phyloP scores from a whole-genome alignment of 2,797 vertebrate species.

The Tinamus major region DNA sequence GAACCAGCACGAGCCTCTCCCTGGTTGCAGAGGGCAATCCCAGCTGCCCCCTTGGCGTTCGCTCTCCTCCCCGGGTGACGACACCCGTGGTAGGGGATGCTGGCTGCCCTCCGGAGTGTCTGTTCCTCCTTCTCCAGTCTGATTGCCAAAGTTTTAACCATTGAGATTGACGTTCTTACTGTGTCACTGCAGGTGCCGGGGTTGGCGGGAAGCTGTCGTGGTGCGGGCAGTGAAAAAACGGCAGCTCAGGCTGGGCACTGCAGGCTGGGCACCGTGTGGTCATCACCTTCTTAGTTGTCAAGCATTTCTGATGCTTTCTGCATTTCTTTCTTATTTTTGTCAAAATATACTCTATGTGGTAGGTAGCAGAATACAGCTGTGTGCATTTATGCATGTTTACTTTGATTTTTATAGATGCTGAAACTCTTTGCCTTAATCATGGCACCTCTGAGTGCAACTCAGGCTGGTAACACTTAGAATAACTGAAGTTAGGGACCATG shows the following conservation, averaged over 20 bases:
- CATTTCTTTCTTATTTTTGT: slow-evolving; percentile 24
- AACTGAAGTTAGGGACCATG: not conserved
- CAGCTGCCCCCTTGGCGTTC: not conserved
- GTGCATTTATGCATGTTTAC: not conserved
- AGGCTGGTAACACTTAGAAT: not conserved
- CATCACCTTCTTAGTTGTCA: not conserved
- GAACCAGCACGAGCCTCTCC: not conserved
- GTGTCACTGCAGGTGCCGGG: not conserved
- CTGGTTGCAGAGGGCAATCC: not conserved
- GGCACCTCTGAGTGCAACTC: not conserved
- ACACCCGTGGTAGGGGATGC: not conserved
- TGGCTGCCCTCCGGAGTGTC: not conserved
- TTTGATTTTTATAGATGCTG: not conserved
- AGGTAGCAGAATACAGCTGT: not conserved
- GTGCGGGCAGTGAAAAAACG: not conserved
- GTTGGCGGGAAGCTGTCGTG: not conserved
- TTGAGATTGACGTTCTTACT: not conserved
- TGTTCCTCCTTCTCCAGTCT: not conserved
- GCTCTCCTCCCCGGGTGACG: not conserved
- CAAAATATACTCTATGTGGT: not conserved
- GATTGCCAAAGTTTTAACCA: not conserved
- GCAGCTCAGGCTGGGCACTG: not conserved
- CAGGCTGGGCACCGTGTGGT: not conserved
- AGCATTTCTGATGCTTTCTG: not conserved
- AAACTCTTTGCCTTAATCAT: not conserved